These are phyloP conservation scores for Denticeps clupeoides DNA, from an alignment of 2,797 vertebrate genomes.

Conservation along the genomic window DNA sequence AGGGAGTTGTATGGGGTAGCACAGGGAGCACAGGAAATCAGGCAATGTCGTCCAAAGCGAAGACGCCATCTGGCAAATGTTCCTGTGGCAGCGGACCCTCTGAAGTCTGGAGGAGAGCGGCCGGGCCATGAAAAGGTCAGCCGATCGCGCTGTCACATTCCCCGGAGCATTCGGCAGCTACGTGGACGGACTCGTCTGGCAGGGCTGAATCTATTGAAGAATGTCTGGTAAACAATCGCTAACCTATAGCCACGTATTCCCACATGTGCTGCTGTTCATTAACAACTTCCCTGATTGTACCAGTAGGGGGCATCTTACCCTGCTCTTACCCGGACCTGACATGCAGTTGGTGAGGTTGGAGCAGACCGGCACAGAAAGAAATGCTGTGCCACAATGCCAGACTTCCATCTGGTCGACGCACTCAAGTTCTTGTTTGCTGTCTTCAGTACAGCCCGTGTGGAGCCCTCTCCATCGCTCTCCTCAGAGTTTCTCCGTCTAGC, in stretches of 20 bases:
- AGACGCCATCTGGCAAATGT: conserved; percentile 39
- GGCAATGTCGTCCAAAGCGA: conserved; percentile 25
- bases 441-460: no score
- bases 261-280: not conserved
- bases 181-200: no score
- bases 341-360: not conserved
- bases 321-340: no score
- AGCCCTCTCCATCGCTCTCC: conserved; percentile 31
- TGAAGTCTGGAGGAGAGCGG: conserved; percentile 16
- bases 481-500: conserved; percentile 19
- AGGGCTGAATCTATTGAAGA: no score
- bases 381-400: conserved; percentile 14
- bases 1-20: conserved; percentile 17
- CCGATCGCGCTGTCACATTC: conserved; percentile 33
- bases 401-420: conserved; percentile 1
- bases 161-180: not conserved
- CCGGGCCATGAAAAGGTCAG: conserved; percentile 23
- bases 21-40: conserved; percentile 29
- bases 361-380: no score
- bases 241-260: no score
- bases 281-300: conserved; percentile 11
- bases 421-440: no score
- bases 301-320: conserved; percentile 30
- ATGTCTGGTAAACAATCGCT: no score
- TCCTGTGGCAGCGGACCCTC: conserved; percentile 18